Percentiles rank a stretch among this genome's conserved stretches.
phyloP scores from a whole-genome alignment of 2,797 vertebrate genomes.

The Mormyrops attenuatus region DNA sequence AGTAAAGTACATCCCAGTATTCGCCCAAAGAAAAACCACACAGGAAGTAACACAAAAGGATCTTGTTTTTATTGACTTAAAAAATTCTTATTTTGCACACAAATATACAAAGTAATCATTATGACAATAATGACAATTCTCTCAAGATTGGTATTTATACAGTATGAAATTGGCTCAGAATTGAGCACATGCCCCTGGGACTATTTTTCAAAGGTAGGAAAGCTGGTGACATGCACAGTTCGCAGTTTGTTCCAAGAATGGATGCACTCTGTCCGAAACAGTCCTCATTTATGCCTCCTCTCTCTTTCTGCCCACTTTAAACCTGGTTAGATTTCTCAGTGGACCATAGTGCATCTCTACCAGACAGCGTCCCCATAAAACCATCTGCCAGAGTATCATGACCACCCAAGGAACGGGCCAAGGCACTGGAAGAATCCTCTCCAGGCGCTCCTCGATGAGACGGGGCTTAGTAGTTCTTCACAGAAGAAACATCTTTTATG shows the following conservation, averaged over 20 bases:
- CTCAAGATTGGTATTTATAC: constrained; percentile 59
- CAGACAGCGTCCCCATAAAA: constrained; percentile 46
- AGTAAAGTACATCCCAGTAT: background rate
- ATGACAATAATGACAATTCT: constrained; percentile 76
- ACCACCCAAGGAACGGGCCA: constrained; percentile 55
- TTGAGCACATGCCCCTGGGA: constrained; percentile 48
- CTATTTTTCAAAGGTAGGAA: constrained; percentile 59
- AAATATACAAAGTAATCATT: constrained; percentile 82
- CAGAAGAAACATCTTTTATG: constrained; percentile 94
- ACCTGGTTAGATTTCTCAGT: constrained; percentile 52
- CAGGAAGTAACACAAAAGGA: constrained; percentile 38
- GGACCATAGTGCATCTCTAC: constrained; percentile 29
- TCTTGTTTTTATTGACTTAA: constrained; percentile 34
- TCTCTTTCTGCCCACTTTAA: constrained; percentile 39
- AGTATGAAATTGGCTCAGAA: constrained; percentile 61
- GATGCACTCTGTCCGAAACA: constrained; percentile 52
- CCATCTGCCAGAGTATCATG: constrained; percentile 59
- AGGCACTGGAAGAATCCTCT: constrained; percentile 57
- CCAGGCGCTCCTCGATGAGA: constrained; percentile 58
- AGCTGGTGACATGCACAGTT: constrained; percentile 73
- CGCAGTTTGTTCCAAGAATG: constrained; percentile 59
- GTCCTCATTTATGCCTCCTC: constrained; percentile 40
- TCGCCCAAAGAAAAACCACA: background rate
- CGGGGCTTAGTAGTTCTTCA: constrained; percentile 81
- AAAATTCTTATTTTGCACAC: constrained; percentile 85